Percentiles rank a stretch among this genome's conserved stretches.
phyloP scores from a whole-genome alignment of 2,888 invertebrate species.

The Folsomia manolachei region DNA sequence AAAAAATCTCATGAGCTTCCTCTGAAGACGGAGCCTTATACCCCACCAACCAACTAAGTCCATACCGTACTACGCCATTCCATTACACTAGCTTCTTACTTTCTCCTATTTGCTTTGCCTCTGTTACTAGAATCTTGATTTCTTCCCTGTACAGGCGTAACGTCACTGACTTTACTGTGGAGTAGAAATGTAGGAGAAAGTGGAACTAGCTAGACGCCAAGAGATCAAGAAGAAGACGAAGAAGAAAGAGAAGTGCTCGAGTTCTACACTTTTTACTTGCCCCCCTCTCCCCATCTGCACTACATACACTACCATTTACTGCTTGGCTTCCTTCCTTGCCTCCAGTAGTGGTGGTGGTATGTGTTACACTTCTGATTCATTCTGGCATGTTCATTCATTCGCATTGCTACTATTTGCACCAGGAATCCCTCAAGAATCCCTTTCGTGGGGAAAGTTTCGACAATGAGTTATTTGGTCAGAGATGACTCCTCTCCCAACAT shows the following conservation, averaged over 20 bases:
- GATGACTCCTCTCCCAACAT: neutral
- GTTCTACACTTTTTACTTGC: neutral
- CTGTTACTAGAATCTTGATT: constrained; percentile 2
- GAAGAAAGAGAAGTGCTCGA: neutral
- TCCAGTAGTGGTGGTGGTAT: neutral
- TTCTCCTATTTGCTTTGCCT: neutral
- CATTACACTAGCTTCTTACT: no score
- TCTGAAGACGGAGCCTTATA: neutral
- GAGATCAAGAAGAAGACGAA: neutral
- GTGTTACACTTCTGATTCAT: constrained; percentile 1
- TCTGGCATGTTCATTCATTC: constrained; percentile 18
- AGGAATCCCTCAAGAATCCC: neutral
- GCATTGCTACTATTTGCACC: neutral
- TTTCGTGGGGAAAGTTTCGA: neutral
- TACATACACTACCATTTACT: neutral
- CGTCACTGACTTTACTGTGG: no score
- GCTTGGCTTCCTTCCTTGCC: neutral
- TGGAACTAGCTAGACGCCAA: constrained; percentile 1
- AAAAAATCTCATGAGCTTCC: neutral
- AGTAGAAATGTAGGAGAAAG: neutral
- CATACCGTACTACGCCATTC: neutral
- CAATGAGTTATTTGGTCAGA: constrained; percentile 5
- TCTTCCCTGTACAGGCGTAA: neutral
- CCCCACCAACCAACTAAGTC: neutral
- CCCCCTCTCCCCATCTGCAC: neutral